These are phyloP conservation scores for Catharus ustulatus DNA, from an alignment of 2,797 vertebrate genomes.

Conservation along the genomic window DNA sequence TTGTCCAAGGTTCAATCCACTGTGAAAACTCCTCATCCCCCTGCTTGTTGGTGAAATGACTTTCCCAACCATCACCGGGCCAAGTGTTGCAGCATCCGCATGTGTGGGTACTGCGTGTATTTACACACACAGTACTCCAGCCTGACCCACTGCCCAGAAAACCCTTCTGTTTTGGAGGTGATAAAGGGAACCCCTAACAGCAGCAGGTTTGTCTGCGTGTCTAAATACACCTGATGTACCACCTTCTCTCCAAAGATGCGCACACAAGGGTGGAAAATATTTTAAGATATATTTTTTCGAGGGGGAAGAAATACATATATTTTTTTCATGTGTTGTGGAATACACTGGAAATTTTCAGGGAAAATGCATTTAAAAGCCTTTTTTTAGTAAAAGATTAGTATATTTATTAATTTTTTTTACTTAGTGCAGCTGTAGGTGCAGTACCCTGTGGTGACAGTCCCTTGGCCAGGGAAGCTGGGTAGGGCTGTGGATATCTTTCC, in stretches of 20 bases:
- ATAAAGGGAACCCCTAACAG: not conserved
- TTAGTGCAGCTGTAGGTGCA: not conserved
- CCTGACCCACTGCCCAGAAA: fast-evolving
- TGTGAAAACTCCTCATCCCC: conserved; percentile 41
- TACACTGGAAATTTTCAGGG: conserved; percentile 82
- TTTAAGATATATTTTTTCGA: not conserved
- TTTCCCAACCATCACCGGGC: fast-evolving
- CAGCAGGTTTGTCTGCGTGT: not conserved
- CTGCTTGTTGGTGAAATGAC: not conserved
- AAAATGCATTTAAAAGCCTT: conserved; percentile 71
- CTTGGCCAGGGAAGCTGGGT: not conserved
- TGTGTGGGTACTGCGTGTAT: not conserved
- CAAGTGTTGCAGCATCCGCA: fast-evolving
- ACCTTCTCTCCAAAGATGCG: conserved; percentile 12
- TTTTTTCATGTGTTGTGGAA: conserved; percentile 74
- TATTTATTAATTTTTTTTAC: conserved; percentile 75
- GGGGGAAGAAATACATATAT: not conserved
- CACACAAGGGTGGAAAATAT: not conserved
- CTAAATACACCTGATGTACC: not conserved
- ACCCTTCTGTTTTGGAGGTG: not conserved
- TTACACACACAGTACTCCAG: not conserved
- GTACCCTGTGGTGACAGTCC: not conserved
- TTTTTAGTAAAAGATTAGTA: conserved; percentile 58
- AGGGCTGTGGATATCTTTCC: not conserved
- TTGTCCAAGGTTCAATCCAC: conserved; percentile 33